Conservation (phyloP, 2,797 vertebrate genomes). For the Microtus californicus region DNA sequence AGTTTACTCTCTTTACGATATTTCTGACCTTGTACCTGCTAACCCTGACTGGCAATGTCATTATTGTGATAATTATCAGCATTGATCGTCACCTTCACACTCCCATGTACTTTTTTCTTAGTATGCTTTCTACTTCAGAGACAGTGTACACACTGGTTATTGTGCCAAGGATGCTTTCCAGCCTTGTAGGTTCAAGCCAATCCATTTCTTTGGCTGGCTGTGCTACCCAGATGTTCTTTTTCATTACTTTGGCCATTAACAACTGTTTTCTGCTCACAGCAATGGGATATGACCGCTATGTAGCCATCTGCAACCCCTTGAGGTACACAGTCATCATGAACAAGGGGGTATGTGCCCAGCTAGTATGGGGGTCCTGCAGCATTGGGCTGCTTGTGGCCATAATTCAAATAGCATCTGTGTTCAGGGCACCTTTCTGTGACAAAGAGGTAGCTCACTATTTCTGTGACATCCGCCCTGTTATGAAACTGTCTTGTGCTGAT, state of each 20-base stretch:
- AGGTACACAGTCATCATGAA: slow-evolving; percentile 76
- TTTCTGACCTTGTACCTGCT: slow-evolving; percentile 76
- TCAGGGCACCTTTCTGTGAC: slow-evolving; percentile 77
- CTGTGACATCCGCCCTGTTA: slow-evolving; percentile 77
- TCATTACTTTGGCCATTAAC: slow-evolving; percentile 77
- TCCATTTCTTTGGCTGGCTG: slow-evolving; percentile 76
- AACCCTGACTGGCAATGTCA: slow-evolving; percentile 75
- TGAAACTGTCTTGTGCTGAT: slow-evolving; percentile 76
- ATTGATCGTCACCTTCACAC: slow-evolving; percentile 74
- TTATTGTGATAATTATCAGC: slow-evolving; percentile 70
- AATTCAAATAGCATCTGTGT: slow-evolving; percentile 72
- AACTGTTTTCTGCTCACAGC: slow-evolving; percentile 81
- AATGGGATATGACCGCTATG: slow-evolving; percentile 79
- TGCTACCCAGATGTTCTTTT: slow-evolving; percentile 82
- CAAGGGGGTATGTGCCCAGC: slow-evolving; percentile 59
- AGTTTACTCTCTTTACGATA: slow-evolving; percentile 70
- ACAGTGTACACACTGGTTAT: slow-evolving; percentile 77
- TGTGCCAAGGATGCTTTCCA: slow-evolving; percentile 74
- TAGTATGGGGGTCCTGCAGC: slow-evolving; percentile 59
- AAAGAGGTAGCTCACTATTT: slow-evolving; percentile 80
- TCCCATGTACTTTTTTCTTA: slow-evolving; percentile 85
- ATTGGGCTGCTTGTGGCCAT: slow-evolving; percentile 73
- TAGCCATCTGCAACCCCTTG: slow-evolving; percentile 80
- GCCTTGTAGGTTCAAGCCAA: slow-evolving; percentile 31
- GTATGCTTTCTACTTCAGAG: slow-evolving; percentile 79